These are phyloP conservation scores for Leptinotarsa rubiginosa DNA, from an alignment of 2,888 invertebrate species.

Conservation along the genomic window DNA sequence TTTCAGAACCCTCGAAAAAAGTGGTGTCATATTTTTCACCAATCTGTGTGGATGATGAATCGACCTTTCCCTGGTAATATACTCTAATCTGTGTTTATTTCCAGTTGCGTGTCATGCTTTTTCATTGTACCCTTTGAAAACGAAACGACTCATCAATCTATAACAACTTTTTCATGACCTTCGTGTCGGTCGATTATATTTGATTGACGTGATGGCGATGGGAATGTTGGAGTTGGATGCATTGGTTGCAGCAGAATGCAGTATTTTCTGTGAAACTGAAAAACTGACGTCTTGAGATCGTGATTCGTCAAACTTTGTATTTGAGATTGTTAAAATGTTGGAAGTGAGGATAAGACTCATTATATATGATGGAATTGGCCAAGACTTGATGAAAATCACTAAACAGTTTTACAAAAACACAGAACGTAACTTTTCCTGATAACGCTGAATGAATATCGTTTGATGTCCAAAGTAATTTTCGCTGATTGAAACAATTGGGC, in stretches of 20 bases:
- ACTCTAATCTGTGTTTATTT: neutral
- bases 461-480: no score
- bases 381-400: no score
- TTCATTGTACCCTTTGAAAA: neutral
- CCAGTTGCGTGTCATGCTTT: neutral
- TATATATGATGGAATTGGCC: no score
- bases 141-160: slow-evolving; percentile 10
- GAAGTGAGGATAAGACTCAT: no score
- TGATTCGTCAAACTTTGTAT: no score
- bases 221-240: neutral
- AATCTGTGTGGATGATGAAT: neutral
- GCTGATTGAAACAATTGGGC: no score
- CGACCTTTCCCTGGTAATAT: neutral
- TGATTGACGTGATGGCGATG: neutral
- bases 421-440: no score
- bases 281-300: neutral
- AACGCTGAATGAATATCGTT: no score
- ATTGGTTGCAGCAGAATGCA: neutral
- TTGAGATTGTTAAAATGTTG: no score
- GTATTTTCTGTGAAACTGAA: no score
- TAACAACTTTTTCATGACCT: neutral
- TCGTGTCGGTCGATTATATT: neutral
- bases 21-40: neutral
- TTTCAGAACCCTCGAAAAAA: neutral
- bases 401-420: no score